Base-by-base conservation (phyloP, 1,140 invertebrate genomes). In the Trichonephila clavata region DNA sequence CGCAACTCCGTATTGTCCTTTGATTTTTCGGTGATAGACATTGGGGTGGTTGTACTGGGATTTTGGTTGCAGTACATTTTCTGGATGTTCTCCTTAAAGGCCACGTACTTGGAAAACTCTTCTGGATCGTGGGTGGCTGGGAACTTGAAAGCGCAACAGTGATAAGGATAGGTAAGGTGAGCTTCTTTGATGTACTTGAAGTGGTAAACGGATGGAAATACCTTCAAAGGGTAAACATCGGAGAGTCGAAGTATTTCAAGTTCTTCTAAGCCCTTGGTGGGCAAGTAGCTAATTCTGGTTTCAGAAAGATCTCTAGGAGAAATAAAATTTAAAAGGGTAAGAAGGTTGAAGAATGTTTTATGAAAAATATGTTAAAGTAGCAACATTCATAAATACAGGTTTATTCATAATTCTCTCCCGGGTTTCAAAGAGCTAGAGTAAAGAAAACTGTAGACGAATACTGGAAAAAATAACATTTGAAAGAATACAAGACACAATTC, bases 121-220 rank as follows among this genome's bases (percentile, higher is more conserved):
- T 94, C 86, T 21, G 94, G 94, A 57, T 93, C 91, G 95, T 98
- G 98, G 43, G 97, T 97, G 93, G 97, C 97, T 1, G 98, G 98
- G 95, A 97, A 98, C 95, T 97, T 97, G 95, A 99, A 98, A 3
- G 98, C 98, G 95, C 98, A 99, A 96, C 98, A 98, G 95, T 98
- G 98, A 95, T 98, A 98, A 39, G 98, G 97, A 96, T 98, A 98
- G 0, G 98, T 98, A 71, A 98, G 96, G 93, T 96, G 96, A 20
- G 97, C 97, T 95, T 95, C 95, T 94, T 96, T 95, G 50, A 97
- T 95, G 65, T 95, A 95, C 94, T 96, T 95, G 88, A 98, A 98
- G 95, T 97, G 97, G 95, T 98, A 97, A 91, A 98, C 97, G 24
- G 98, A 98, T 2, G 98, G 98, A 95, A 99, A 98, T 83, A 97